phyloP scores from a whole-genome alignment of 2,888 invertebrate species.

The Dolichomitus sp. region DNA sequence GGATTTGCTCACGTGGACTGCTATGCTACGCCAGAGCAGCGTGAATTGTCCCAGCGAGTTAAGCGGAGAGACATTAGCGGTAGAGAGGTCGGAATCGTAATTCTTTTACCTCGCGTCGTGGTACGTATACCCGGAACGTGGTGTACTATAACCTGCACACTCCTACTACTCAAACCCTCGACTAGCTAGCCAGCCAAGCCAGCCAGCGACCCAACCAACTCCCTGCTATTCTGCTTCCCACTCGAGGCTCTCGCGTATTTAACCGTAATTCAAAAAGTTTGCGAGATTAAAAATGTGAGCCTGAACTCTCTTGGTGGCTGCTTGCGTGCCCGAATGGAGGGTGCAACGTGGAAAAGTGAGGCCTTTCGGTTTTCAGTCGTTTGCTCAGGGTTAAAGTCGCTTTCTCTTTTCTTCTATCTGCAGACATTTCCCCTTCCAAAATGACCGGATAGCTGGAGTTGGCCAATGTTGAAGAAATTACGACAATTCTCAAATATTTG shows the following conservation, averaged over 20 bases:
- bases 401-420: constrained; percentile 58
- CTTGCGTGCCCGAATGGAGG: constrained; percentile 33
- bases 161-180: constrained; percentile 38
- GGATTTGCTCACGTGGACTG: constrained; percentile 31
- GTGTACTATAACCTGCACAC: constrained; percentile 36
- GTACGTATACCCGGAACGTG: constrained; percentile 30
- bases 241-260: constrained; percentile 56
- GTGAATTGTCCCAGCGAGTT: constrained; percentile 55
- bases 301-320: constrained; percentile 68
- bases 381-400: constrained; percentile 27
- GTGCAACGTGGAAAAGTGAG: constrained; percentile 34
- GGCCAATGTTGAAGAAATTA: constrained; percentile 9
- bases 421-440: constrained; percentile 39
- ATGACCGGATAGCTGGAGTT: constrained; percentile 33
- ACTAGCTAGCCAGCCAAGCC: constrained; percentile 22
- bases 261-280: constrained; percentile 82
- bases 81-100: constrained; percentile 52
- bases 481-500: not conserved
- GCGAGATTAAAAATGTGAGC: constrained; percentile 80
- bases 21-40: constrained; percentile 22
- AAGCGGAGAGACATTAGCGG: constrained; percentile 54
- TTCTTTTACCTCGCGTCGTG: constrained; percentile 47
- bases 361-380: constrained; percentile 33
- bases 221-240: constrained; percentile 38
- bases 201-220: constrained; percentile 11